phyloP scores from a whole-genome alignment of 2,888 invertebrate genomes.

The Dichetophora obliterata region DNA sequence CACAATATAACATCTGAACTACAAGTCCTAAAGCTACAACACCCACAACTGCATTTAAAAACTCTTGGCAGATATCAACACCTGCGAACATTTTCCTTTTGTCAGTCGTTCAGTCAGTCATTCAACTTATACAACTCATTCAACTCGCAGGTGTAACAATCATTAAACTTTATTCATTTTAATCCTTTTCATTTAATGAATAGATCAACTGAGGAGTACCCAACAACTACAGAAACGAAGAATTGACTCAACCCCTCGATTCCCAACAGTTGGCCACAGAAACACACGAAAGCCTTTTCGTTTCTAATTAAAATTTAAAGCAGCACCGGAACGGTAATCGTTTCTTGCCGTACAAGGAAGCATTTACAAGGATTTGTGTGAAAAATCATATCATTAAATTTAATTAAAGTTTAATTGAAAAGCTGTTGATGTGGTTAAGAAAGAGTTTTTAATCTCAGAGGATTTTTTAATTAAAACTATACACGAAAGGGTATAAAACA shows the following conservation, averaged over 20 bases:
- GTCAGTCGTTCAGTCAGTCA: not conserved
- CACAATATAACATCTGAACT: not conserved
- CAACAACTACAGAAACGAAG: slow-evolving; percentile 1
- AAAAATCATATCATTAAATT: slow-evolving; percentile 54
- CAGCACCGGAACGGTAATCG: slow-evolving; percentile 22
- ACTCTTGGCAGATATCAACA: not conserved
- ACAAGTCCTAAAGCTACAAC: not conserved
- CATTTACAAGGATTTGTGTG: slow-evolving; percentile 26
- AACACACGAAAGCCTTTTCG: slow-evolving; percentile 17
- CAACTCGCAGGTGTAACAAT: slow-evolving; percentile 20
- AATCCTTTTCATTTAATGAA: slow-evolving; percentile 32
- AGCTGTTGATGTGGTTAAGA: slow-evolving; percentile 46
- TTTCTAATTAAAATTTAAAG: slow-evolving; percentile 41
- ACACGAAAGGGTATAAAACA: not conserved
- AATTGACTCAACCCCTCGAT: not conserved
- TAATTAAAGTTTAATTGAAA: slow-evolving; percentile 56
- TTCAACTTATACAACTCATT: not conserved
- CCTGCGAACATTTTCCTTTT: not conserved
- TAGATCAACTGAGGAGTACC: slow-evolving; percentile 27
- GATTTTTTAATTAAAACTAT: not conserved
- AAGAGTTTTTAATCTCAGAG: not conserved
- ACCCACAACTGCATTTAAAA: not conserved
- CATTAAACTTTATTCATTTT: slow-evolving; percentile 3
- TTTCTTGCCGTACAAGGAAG: not conserved
- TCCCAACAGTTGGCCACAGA: not conserved